These are phyloP conservation scores for Balanococcus diminutus DNA, from an alignment of 2,888 invertebrate genomes.

Conservation along the genomic window DNA sequence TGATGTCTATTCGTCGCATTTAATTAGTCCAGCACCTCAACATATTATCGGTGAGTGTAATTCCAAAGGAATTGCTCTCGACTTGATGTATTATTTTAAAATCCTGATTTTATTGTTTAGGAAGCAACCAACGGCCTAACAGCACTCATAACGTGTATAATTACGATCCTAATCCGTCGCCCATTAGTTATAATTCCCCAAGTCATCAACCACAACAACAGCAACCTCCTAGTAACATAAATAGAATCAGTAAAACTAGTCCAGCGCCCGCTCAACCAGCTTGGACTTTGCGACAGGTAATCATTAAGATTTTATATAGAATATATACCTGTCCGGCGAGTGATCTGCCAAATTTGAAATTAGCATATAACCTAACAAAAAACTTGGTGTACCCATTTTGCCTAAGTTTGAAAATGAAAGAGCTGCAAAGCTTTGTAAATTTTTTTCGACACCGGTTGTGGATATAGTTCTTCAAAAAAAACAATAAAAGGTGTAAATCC, in stretches of 20 bases:
- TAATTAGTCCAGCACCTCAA: slow-evolving; percentile 61
- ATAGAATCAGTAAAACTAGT: slow-evolving; percentile 73
- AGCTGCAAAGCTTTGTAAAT: no score
- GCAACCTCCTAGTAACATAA: slow-evolving; percentile 60
- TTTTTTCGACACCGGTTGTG: no score
- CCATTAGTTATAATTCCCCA: slow-evolving; percentile 70
- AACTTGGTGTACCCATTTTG: no score
- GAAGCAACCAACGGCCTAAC: slow-evolving; percentile 66
- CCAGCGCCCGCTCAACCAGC: slow-evolving; percentile 74
- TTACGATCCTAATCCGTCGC: slow-evolving; percentile 80
- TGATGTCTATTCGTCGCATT: slow-evolving; percentile 64
- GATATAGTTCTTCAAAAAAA: not conserved
- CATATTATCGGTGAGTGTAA: slow-evolving; percentile 61
- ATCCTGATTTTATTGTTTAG: slow-evolving; percentile 21
- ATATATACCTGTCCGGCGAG: no score
- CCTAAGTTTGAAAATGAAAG: no score
- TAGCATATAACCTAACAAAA: no score
- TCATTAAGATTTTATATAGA: not conserved
- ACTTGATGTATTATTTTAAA: slow-evolving; percentile 41
- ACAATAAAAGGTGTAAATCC: no score
- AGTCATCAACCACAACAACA: slow-evolving; percentile 63
- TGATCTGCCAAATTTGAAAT: no score
- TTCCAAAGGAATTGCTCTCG: not conserved
- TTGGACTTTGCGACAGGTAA: slow-evolving; percentile 70
- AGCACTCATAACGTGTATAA: slow-evolving; percentile 76